Evolutionary conservation across 1,140 invertebrate species (phyloP).

Genomic region (Lepidurus couesii): DNA sequence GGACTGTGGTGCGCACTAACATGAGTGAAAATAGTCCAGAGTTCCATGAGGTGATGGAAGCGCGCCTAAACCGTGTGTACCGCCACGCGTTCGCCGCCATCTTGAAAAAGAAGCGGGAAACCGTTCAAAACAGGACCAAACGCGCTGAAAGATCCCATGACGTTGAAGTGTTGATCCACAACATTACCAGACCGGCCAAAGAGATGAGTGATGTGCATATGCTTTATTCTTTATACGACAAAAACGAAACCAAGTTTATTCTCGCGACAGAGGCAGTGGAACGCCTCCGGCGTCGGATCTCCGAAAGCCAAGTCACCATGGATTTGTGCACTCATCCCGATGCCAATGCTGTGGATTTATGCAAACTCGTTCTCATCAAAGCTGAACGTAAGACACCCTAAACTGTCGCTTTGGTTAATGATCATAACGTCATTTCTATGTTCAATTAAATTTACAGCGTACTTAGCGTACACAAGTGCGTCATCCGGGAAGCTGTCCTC

Average conservation of each 20-base stretch:
- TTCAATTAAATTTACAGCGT: not conserved
- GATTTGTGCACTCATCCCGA: slow-evolving; percentile 25
- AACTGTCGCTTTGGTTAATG: not conserved
- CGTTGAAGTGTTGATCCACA: slow-evolving; percentile 27
- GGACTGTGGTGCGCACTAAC: slow-evolving; percentile 29
- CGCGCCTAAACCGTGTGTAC: slow-evolving; percentile 25
- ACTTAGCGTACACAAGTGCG: not conserved
- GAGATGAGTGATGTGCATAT: slow-evolving; percentile 24
- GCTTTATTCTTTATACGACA: not conserved
- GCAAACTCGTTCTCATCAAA: slow-evolving; percentile 22
- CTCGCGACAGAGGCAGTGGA: not conserved
- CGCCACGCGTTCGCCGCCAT: slow-evolving; percentile 1
- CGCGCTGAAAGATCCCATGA: not conserved
- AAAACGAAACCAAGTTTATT: not conserved
- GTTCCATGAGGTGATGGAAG: slow-evolving; percentile 24
- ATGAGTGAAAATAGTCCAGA: slow-evolving; percentile 2
- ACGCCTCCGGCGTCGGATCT: not conserved
- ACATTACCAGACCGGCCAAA: slow-evolving; percentile 23
- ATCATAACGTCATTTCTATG: not conserved
- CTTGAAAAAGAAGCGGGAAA: not conserved
- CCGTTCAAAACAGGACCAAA: not conserved
- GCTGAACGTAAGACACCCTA: slow-evolving; percentile 27
- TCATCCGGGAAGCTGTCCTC: not conserved
- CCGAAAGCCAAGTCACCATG: slow-evolving; percentile 23
- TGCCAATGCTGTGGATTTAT: slow-evolving; percentile 13